phyloP scores from a whole-genome alignment of 1,140 invertebrate genomes.

The Propsilocerus akamusi region DNA sequence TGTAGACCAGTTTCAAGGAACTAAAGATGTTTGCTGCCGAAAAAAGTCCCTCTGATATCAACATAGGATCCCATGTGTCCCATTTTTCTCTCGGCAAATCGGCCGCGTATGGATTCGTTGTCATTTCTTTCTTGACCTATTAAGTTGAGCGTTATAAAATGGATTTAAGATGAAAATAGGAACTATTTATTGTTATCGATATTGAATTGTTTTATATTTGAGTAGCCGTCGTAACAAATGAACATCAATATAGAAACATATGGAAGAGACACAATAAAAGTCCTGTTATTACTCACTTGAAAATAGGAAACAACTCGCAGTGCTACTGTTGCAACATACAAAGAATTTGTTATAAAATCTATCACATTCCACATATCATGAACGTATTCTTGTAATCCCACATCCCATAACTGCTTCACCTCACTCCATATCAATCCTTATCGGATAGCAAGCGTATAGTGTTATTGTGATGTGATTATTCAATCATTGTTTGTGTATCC shows the following conservation, averaged over 20 bases:
- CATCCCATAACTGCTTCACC: constrained; percentile 96
- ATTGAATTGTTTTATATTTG: no score
- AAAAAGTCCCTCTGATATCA: constrained; percentile 91
- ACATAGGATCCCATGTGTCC: constrained; percentile 93
- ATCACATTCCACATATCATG: constrained; percentile 99
- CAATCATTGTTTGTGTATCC: constrained; percentile 5
- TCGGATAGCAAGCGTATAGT: constrained; percentile 11
- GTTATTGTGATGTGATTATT: constrained; percentile 7
- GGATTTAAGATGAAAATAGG: neutral
- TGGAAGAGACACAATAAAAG: neutral
- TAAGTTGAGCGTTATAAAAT: constrained; percentile 11
- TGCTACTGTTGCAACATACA: constrained; percentile 92
- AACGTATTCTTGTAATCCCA: constrained; percentile 86
- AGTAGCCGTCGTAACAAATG: neutral
- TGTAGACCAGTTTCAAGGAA: constrained; percentile 94
- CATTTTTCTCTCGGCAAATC: constrained; percentile 64
- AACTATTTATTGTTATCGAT: no score
- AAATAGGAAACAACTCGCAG: constrained; percentile 84
- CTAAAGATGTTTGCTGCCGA: constrained; percentile 96
- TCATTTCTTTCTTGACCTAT: constrained; percentile 44
- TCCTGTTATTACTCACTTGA: constrained; percentile 37
- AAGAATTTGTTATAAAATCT: constrained; percentile 94
- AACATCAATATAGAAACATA: neutral
- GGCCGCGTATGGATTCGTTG: constrained; percentile 25
- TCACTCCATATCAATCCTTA: constrained; percentile 94